A percentile compares a stretch with the other conserved stretches of the same genome.
phyloP scores from a whole-genome alignment of 2,797 vertebrate species.

The Lophura swinhoii region DNA sequence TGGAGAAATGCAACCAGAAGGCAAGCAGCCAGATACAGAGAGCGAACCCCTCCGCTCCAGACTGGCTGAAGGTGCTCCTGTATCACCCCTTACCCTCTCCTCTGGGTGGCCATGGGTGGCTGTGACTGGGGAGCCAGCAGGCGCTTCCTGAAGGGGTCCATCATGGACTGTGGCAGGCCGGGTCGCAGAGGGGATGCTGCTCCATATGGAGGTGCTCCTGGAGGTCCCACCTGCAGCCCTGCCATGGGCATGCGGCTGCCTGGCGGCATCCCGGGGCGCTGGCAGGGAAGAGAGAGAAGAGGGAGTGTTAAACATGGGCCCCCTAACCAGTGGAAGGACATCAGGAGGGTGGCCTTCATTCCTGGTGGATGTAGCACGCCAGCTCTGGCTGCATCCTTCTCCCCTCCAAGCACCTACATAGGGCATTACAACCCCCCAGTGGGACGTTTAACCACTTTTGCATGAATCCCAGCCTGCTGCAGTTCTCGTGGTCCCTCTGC shows the following conservation, averaged over 20 bases:
- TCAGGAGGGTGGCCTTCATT: not conserved
- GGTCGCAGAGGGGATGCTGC: conserved; percentile 86
- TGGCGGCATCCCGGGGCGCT: conserved; percentile 90
- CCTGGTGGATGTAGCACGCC: not conserved
- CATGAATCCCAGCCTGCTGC: not conserved
- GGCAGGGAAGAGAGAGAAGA: not conserved
- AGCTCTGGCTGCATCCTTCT: accelerated
- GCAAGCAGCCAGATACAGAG: not conserved
- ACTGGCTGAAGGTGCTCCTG: accelerated
- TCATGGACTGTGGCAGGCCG: conserved; percentile 88
- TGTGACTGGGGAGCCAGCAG: conserved; percentile 90
- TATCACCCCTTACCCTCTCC: conserved; percentile 87
- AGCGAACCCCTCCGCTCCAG: accelerated
- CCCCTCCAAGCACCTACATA: not conserved
- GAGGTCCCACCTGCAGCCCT: conserved; percentile 87
- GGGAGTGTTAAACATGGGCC: accelerated
- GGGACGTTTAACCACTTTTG: accelerated
- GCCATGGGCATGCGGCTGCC: conserved; percentile 86
- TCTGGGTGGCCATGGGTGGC: conserved; percentile 80
- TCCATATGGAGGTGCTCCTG: conserved; percentile 88
- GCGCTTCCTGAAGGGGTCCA: conserved; percentile 93
- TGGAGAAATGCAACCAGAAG: accelerated
- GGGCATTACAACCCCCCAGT: accelerated
- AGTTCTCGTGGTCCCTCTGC: not conserved
- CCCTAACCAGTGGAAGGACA: not conserved